Base-by-base conservation (phyloP, 2,113 vertebrate species). In the Dissostichus mawsoni region DNA sequence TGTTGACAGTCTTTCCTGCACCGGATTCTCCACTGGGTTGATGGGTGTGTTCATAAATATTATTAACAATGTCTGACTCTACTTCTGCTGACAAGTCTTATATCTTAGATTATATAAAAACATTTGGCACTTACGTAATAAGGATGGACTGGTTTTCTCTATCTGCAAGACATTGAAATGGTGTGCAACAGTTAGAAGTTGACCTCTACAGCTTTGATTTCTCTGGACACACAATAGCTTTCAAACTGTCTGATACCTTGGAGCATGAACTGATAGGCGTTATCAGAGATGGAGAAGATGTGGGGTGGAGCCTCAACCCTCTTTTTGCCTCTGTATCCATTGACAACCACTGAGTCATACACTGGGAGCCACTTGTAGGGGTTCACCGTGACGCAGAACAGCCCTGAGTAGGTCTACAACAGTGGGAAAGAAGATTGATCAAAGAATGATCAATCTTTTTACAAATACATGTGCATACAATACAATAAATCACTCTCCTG, bases 1-100 rank as follows among this genome's bases (percentile, higher is more conserved):
- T 99, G 89, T 98, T 99, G 75, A 98, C 98, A 87, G 97, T 98
- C 95, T 99, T 98, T 87, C 97, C 98, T 0, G 97, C 98, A 80
- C 97, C 97, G 0, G 97, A 98, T 98, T 99, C 97, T 97, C 97
- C 97, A 0, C 97, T 98, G 90, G 47, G 33, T 71, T 48, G 6
- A 47, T 23, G 41, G 11, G 36, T 59, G 17, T 47, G n/a, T 76
- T 67, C 2, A 80, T n/a, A 48, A 51, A 14, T 61, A 68, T 70
- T 55, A 33, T 45, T 59, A 36, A 17, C 89, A 89, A 69, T 75
- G 16, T 58, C 29, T 11, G 8, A 53, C 13, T 12, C 36, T 20
- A 51, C 16, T n/a, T 16, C 11, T 36, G 18, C 47, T 47, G 10
- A 10, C 3, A 72, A 11, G 18, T 25, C 7, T 23, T 36, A 16